phyloP scores from a whole-genome alignment of 2,113 vertebrate species.

The Clinocottus analis region DNA sequence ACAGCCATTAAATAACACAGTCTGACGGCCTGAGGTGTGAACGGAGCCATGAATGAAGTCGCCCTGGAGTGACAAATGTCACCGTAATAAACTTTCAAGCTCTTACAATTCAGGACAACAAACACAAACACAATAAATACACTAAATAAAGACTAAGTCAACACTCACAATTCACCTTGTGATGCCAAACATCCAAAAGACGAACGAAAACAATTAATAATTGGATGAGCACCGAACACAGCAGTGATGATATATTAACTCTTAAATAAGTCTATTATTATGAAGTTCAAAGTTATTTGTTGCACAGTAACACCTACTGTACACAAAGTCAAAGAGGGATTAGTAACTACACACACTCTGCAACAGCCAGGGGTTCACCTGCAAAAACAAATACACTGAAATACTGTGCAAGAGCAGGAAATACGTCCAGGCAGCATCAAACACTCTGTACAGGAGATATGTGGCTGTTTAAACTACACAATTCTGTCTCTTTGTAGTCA shows the following conservation, averaged over 20 bases:
- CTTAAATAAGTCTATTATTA: conserved; percentile 56
- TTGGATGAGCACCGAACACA: conserved; percentile 31
- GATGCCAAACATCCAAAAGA: conserved; percentile 36
- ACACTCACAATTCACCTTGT: conserved; percentile 17
- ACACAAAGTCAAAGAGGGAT: conserved; percentile 2
- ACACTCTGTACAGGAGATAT: neutral
- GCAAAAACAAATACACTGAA: neutral
- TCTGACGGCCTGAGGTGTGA: conserved; percentile 22
- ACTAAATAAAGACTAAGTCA: conserved; percentile 12
- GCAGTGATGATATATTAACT: conserved; percentile 46
- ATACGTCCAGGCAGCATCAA: neutral
- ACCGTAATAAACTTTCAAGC: conserved; percentile 17
- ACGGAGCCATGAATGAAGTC: neutral
- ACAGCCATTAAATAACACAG: neutral
- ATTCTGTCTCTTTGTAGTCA: neutral
- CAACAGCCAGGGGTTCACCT: conserved; percentile 32
- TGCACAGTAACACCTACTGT: conserved; percentile 13
- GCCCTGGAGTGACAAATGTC: neutral
- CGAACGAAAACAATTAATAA: conserved; percentile 5
- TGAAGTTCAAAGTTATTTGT: conserved; percentile 29
- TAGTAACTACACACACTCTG: conserved; percentile 16
- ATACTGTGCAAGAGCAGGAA: neutral
- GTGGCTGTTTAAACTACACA: neutral
- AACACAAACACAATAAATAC: conserved; percentile 26
- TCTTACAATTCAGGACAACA: conserved; percentile 7